phyloP scores from a whole-genome alignment of 2,888 invertebrate species.

The Pachliopta kotzebuea region DNA sequence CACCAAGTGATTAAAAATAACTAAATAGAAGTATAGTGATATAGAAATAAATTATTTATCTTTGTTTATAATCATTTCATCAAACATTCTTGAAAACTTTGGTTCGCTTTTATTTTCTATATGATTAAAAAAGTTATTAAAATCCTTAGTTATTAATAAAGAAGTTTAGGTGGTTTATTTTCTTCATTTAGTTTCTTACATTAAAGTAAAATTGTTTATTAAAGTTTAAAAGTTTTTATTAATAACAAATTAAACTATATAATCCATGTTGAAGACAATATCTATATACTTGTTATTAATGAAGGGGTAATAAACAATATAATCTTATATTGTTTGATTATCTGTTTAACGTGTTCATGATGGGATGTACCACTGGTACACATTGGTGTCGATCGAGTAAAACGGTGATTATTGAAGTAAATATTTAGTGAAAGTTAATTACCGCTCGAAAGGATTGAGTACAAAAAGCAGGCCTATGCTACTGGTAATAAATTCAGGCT shows the following conservation, averaged over 20 bases:
- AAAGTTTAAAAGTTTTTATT: neutral
- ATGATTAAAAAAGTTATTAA: neutral
- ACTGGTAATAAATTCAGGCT: too few species aligned
- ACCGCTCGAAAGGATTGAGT: too few species aligned
- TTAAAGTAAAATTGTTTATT: neutral
- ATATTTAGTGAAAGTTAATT: too few species aligned
- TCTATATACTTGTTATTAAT: neutral
- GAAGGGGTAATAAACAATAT: slow-evolving; percentile 17
- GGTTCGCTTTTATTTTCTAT: neutral
- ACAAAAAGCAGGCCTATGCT: too few species aligned
- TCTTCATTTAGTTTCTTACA: neutral
- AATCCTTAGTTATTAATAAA: neutral
- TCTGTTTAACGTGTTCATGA: neutral
- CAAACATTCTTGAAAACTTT: neutral
- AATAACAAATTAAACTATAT: neutral
- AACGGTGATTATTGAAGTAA: too few species aligned
- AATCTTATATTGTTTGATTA: slow-evolving; percentile 21
- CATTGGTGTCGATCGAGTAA: too few species aligned
- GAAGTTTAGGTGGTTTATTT: neutral
- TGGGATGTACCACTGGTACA: too few species aligned
- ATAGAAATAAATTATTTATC: neutral
- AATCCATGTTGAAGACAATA: neutral
- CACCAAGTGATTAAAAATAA: slow-evolving; percentile 9
- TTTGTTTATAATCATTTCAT: neutral
- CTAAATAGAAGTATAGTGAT: neutral